Percentiles rank a stretch among this genome's conserved stretches.
These are phyloP conservation scores for Zele albiditarsus DNA, from an alignment of 2,888 invertebrate genomes.

Conservation along the genomic window DNA sequence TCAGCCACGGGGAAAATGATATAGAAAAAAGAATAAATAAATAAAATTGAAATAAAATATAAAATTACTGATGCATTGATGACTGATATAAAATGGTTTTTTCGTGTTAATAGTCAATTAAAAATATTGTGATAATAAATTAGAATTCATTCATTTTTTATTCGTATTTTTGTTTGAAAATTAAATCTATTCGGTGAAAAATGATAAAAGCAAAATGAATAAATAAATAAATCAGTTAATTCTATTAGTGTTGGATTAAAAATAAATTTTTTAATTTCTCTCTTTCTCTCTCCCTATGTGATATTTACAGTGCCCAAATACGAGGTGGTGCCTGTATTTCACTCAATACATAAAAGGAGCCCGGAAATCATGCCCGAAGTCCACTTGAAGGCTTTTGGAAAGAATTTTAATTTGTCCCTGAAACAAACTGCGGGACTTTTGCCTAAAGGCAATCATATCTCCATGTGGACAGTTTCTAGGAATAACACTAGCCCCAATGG, in stretches of 20 bases:
- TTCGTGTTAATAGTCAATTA: neutral
- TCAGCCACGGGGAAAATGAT: neutral
- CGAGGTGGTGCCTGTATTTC: conserved; percentile 85
- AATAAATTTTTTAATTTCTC: neutral
- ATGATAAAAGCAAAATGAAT: neutral
- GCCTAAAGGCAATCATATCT: conserved; percentile 81
- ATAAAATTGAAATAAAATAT: conserved; percentile 6
- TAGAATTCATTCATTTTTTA: neutral
- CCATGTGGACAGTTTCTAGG: conserved; percentile 86
- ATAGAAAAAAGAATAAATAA: neutral
- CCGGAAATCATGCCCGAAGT: conserved; percentile 75
- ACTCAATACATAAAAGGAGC: conserved; percentile 72
- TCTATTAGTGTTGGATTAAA: neutral
- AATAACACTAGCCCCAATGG: conserved; percentile 86
- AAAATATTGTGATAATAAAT: neutral
- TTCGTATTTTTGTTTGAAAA: neutral
- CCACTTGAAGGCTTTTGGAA: conserved; percentile 87
- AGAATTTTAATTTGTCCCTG: conserved; percentile 82
- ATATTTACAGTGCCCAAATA: conserved; percentile 84
- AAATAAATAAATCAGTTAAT: neutral
- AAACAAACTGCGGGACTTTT: conserved; percentile 86
- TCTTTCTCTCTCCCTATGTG: neutral
- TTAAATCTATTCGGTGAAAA: neutral
- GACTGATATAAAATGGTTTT: neutral
- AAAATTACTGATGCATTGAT: neutral